Evolutionary conservation across 2,888 invertebrate species (phyloP), one percentile per base, ranked within the genome.

Genomic region (Sarcophaga caerulescens): DNA sequence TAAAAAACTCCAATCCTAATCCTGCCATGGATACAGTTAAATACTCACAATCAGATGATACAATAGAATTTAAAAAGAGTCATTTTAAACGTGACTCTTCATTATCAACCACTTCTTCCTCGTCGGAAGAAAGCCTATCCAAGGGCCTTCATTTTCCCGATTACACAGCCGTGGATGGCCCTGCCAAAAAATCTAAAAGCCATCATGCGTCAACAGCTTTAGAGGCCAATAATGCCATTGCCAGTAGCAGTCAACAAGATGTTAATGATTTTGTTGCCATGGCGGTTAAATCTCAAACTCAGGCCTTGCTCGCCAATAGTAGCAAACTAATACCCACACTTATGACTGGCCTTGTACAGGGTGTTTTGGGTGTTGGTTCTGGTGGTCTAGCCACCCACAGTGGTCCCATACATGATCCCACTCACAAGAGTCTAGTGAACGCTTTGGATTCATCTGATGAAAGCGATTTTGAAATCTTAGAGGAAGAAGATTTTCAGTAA

Each of bases 401-500:
- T 70, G 70, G n/a, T n/a, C 17, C 84, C 62, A 66, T 57, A 57
- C 57, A 73, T 45, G 80, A 80, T 69, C 68, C 81, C 70, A 87
- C 85, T 73, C 85, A 89, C 70, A 88, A 89, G 19, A 89, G 89
- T 44, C 83, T 90, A 25, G 89, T 90, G 10, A 90, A 90, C 4
- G 70, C 77, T 63, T 77, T 91, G 21, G 91, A 92, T 79, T 91
- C 92, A 6, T 93, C 93, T 23, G 93, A 93, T 81, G 93, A 92
- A 70, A 93, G 93, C 88, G 93, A 93, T 88, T 93, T 93, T 88
- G 93, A 93, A 90, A 91, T 93, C 87, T 89, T 93, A 60, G 91
- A 91, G 88, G 89, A 91, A 80, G 93, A 93, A 77, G 93, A 93
- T 70, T 92, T 90, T 87, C 89, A 92, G 88, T 92, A 92, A 83